Evolutionary conservation across 2,113 vertebrate species (phyloP).

Genomic region (Sceloporus undulatus): DNA sequence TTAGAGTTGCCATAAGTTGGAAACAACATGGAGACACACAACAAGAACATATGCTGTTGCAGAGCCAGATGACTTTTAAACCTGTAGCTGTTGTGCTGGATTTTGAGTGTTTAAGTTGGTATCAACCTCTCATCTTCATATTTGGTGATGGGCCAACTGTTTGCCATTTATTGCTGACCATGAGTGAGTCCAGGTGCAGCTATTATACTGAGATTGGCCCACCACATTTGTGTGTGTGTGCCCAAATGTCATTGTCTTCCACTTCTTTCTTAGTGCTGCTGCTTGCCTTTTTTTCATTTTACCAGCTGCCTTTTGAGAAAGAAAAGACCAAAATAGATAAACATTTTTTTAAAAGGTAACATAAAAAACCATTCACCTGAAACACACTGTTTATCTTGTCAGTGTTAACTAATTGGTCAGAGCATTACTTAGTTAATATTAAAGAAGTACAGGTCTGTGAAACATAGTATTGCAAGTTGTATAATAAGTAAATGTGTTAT

Average conservation of each 20-base stretch:
- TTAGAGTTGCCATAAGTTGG: no score
- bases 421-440: neutral
- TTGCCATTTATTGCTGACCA: neutral
- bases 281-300: neutral
- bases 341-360: neutral
- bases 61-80: no score
- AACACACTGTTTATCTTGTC: neutral
- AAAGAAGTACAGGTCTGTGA: neutral
- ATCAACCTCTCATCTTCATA: neutral
- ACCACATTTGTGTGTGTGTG: neutral
- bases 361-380: neutral
- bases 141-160: neutral
- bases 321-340: neutral
- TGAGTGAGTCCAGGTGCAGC: neutral
- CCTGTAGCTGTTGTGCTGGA: no score
- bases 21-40: no score
- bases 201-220: neutral
- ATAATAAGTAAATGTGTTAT: neutral
- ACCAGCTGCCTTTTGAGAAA: neutral
- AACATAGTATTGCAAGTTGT: conserved; percentile 11
- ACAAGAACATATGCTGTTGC: no score
- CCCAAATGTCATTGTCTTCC: neutral
- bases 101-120: neutral
- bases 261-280: neutral
- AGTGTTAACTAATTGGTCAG: neutral